These are phyloP conservation scores for Callimorpha dominula DNA, from an alignment of 2,888 invertebrate genomes.

Conservation along the genomic window DNA sequence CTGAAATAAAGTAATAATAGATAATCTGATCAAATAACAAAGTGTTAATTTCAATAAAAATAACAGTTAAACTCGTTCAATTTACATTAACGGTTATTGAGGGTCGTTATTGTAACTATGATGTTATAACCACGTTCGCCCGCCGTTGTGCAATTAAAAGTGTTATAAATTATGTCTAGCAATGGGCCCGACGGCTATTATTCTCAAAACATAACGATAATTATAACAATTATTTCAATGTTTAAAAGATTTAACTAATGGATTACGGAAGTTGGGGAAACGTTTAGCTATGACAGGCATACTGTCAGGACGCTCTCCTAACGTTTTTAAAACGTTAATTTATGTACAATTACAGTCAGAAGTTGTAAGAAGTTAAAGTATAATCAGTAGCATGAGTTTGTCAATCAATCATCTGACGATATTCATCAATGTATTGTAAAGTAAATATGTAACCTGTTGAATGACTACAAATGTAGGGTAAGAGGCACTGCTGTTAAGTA, in stretches of 20 bases:
- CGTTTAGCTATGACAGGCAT: constrained; percentile 37
- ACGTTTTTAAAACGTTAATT: not conserved
- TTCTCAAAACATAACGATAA: constrained; percentile 45
- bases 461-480: no score
- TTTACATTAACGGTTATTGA: constrained; percentile 45
- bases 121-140: constrained; percentile 34
- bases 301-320: not conserved
- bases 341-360: not conserved
- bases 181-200: constrained; percentile 36
- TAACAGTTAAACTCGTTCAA: constrained; percentile 44
- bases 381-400: not conserved
- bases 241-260: constrained; percentile 65
- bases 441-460: no score
- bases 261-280: constrained; percentile 48
- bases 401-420: no score
- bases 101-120: constrained; percentile 41
- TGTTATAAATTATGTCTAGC: constrained; percentile 40
- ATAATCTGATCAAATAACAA: constrained; percentile 39
- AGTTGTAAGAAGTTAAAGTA: not conserved
- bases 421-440: no score
- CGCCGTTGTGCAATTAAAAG: constrained; percentile 45
- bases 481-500: no score
- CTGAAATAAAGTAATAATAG: constrained; percentile 27
- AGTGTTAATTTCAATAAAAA: constrained; percentile 52
- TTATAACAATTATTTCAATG: constrained; percentile 43